Base-by-base conservation (phyloP, 2,113 vertebrate species). In the Ictidomys tridecemlineatus region DNA sequence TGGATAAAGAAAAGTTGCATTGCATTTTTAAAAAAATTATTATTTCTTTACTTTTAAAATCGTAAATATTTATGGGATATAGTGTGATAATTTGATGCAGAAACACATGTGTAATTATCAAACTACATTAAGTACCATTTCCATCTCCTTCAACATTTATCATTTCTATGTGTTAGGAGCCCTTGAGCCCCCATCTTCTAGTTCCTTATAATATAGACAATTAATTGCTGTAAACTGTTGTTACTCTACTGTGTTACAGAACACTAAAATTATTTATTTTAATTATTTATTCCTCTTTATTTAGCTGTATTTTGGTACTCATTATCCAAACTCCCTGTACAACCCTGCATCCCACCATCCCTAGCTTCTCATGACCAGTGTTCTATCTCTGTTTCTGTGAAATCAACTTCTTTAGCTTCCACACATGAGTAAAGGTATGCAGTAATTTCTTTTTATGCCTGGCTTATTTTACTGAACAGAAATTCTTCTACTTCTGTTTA, bases 281-380 rank as follows among this genome's bases (percentile, higher is more conserved):
- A 45, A 45, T 9, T 45, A 45, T 28, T 78, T 65, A 34, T 11
- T 73, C 30, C 12, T 63, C 18, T 34, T 34, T 63, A 2, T 9
- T 3, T 2, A 61, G 18, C 6, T 93, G 11, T 39, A 18, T 39
- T 85, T 37, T 24, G 63, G 22, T n/a, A 17, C 4, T 48, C 26
- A 39, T 82, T 58, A 14, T 32, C 18, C 12, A 32, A 26, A 2
- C 3, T 37, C 14, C 34, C 48, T 37, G 30, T 82, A 56, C 37
- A 12, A 4, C 4, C 13, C 8, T 26, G 4, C 16, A 53, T 6
- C 10, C 11, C 11, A 1, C 9, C 34, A 32, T 74, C 9, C 16
- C 42, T 42, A 34, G 2, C 11, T 8, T 56, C 34, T 56, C 14
- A 1, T 72, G 39, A 42, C 39, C 4, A 37, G 4, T 32, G 20